Percentiles rank a stretch among this genome's conserved stretches.
Conservation (phyloP, 2,888 invertebrate genomes). For the Vesta saturnalis region DNA sequence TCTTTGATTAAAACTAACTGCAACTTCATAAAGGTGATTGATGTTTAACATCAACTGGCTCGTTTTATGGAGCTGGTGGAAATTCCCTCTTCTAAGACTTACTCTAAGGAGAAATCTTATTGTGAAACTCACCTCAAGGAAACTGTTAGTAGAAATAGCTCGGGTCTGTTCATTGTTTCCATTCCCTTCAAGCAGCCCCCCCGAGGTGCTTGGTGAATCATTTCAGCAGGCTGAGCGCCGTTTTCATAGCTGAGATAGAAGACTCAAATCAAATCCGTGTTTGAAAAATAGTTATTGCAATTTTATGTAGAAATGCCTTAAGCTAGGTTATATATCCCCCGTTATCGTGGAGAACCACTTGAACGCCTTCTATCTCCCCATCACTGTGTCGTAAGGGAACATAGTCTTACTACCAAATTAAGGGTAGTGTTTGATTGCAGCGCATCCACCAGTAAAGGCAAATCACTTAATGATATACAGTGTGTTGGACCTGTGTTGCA, state of each 20-base stretch:
- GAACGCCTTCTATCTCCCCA: slow-evolving; percentile 29
- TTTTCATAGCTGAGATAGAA: neutral
- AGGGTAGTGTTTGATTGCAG: slow-evolving; percentile 37
- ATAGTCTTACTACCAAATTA: slow-evolving; percentile 34
- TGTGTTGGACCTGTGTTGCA: slow-evolving; percentile 17
- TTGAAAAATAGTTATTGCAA: neutral
- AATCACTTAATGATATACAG: slow-evolving; percentile 22
- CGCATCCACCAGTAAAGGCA: slow-evolving; percentile 4
- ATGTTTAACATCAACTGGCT: too few relatives aligned
- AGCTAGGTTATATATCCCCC: neutral
- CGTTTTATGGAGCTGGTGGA: too few relatives aligned
- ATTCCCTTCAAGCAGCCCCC: neutral
- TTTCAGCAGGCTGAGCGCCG: neutral
- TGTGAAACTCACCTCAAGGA: neutral
- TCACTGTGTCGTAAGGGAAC: slow-evolving; percentile 33
- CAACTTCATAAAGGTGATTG: too few relatives aligned
- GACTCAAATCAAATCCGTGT: neutral
- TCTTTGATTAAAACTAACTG: too few relatives aligned
- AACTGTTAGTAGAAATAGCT: neutral
- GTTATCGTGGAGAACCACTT: too few relatives aligned
- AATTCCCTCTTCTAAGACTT: too few relatives aligned
- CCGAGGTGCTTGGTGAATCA: neutral
- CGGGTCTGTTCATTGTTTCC: neutral
- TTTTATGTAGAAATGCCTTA: neutral
- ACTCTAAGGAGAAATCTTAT: neutral